Base-by-base conservation (phyloP, 2,888 invertebrate genomes). In the Parnassius smintheus region DNA sequence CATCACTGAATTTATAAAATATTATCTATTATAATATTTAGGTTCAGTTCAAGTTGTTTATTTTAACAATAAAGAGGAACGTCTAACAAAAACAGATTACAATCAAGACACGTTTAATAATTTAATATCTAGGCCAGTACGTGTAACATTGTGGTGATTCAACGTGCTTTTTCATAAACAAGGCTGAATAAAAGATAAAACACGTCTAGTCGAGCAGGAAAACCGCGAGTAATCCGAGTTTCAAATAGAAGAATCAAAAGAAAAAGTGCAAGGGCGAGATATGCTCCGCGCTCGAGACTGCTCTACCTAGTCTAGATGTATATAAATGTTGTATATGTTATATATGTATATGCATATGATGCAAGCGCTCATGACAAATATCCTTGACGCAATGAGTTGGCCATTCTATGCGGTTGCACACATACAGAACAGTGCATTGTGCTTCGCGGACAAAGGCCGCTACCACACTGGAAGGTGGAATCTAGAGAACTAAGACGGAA, bases 381-480 rank as follows among this genome's bases (percentile, higher is more conserved):
- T 80, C 74, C 80, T 77, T 75, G 70, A 71, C 69, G 69, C 71
- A 75, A 71, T 75, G 73, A 70, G 70, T 79, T 77, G 81, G 79
- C 79, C 80, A 78, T 83, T 81, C 79, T 80, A 72, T 76, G 76
- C 84, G 82, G 80, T 83, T 79, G 83, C 83, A 83, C 85, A 86
- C 83, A 86, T 83, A 82, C 80, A 75, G 18, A 18, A 70, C 64
- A 62, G 64, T 68, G 86, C 70, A 88, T 90, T 90, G 90, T 91
- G 73, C 68, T 66, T 76, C 55, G 58, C 62, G 72, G 81, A 91
- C 90, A 91, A 91, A 81, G 85, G 76, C 72, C 76, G 72, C 77
- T 80, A 78, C 80, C 81, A 82, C 80, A 80, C 82, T 82, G 80
- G 75, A 84, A 80, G 76, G 65, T 69, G 75, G 77, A 81, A 77